Evolutionary conservation across 2,797 vertebrate species (phyloP).

Genomic region (Scolopax rusticola): DNA sequence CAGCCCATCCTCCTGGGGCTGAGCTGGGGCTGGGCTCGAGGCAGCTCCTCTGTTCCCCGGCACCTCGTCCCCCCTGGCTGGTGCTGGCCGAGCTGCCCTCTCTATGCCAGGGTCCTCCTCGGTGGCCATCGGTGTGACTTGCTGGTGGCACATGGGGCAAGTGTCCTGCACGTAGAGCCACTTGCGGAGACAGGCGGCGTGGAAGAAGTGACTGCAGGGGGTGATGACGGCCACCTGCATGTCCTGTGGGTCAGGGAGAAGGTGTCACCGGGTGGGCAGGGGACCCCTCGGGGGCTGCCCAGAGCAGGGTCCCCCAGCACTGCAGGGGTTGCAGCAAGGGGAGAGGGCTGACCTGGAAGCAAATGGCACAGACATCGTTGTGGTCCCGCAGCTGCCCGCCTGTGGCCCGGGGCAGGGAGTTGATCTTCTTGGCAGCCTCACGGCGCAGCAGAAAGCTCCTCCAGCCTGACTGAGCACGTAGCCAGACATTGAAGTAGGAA

Average conservation of each 20-base stretch:
- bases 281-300: neutral
- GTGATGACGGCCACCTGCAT: constrained; percentile 87
- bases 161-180: constrained; percentile 90
- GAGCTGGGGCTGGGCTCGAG: accelerated
- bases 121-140: constrained; percentile 44
- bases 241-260: constrained; percentile 74
- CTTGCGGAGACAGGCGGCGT: constrained; percentile 85
- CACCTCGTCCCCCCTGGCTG: accelerated
- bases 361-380: constrained; percentile 89
- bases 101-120: neutral
- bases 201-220: constrained; percentile 87
- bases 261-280: neutral
- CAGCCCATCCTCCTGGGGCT: neutral
- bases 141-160: constrained; percentile 89
- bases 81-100: accelerated
- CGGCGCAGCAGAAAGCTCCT: constrained; percentile 87
- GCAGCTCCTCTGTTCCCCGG: neutral
- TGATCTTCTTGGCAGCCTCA: constrained; percentile 88
- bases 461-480: constrained; percentile 89
- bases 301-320: neutral
- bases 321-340: neutral
- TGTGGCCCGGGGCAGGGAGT: constrained; percentile 82
- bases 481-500: constrained; percentile 92
- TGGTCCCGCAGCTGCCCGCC: constrained; percentile 80
- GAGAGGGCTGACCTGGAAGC: constrained; percentile 84